A percentile compares a stretch with the other conserved stretches of the same genome.
These are phyloP conservation scores for Emydura subglobosa DNA, from an alignment of 2,113 vertebrate genomes.

Conservation along the genomic window DNA sequence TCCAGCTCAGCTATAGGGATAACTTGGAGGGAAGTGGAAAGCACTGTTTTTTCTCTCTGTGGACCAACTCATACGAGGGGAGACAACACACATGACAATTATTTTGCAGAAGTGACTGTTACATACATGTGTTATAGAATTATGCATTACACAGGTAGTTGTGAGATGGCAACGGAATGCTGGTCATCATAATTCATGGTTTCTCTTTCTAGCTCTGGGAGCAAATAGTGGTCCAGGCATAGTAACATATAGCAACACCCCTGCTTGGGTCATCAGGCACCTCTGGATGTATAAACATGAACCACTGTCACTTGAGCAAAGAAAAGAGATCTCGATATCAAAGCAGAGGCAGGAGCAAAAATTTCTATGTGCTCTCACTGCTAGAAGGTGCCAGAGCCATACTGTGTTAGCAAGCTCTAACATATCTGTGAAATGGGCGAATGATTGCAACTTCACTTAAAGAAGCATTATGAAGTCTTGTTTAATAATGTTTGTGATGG, in stretches of 20 bases:
- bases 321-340: not conserved
- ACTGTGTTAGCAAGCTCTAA: not conserved
- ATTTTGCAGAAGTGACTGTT: not conserved
- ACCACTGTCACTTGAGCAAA: not conserved
- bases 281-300: not conserved
- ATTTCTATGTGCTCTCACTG: not conserved
- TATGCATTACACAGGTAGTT: not conserved
- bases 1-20: not conserved
- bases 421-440: not conserved
- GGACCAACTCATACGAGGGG: not conserved
- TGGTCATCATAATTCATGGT: slow-evolving; percentile 4
- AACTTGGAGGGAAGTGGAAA: not conserved
- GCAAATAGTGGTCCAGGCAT: not conserved
- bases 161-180: not conserved
- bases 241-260: not conserved
- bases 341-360: not conserved
- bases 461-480: not conserved
- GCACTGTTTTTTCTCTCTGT: not conserved
- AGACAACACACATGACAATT: not conserved
- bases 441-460: not conserved
- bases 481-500: not conserved
- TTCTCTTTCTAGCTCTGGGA: not conserved
- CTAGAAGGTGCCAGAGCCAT: not conserved
- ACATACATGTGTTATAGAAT: not conserved
- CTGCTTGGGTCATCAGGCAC: not conserved